Base-by-base conservation (phyloP, 2,888 invertebrate genomes). In the Deilephila porcellus region DNA sequence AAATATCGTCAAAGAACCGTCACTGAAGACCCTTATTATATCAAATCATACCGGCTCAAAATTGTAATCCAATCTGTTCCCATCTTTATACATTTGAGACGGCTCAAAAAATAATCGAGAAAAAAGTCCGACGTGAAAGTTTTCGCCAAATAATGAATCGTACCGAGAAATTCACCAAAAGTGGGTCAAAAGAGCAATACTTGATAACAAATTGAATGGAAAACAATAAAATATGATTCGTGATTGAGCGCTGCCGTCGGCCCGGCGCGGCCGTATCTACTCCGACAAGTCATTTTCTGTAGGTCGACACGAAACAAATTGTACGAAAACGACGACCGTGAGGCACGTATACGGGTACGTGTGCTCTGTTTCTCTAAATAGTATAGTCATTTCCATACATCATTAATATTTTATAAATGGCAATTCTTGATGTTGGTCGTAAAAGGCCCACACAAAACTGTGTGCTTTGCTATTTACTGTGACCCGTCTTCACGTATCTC, bases 161-260 rank as follows among this genome's bases (percentile, higher is more conserved):
- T 37, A 29, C 59, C 11, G 60, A 60, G 62, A 32, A 52, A 71
- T 73, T 73, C 71, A 29, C 34, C 70, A 71, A 62, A 74, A 74
- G 52, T 72, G 70, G 74, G 74, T 74, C 74, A 72, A 53, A 74
- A 71, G 67, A 74, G 70, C 62, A 60, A 74, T 74, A 74, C 72
- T 72, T 72, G 70, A 74, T 74, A 72, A 62, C 72, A 74, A 74
- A 74, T 74, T 74, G 74, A 72, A 74, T 72, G 79, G 77, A 80
- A 80, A 80, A 78, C 80, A 83, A 83, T 83, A 83, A 82, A 81
- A 81, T 82, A 83, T 83, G 71, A 79, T 77, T 79, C 75, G 73
- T 77, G 78, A 82, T 80, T 79, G 79, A 81, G 75, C 79, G 81
- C 64, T 45, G 74, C 64, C 32, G 60, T 52, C 60, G 70, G 67